Evolutionary conservation across 2,113 vertebrate species (phyloP).

Genomic region (Nothobranchius furzeri): DNA sequence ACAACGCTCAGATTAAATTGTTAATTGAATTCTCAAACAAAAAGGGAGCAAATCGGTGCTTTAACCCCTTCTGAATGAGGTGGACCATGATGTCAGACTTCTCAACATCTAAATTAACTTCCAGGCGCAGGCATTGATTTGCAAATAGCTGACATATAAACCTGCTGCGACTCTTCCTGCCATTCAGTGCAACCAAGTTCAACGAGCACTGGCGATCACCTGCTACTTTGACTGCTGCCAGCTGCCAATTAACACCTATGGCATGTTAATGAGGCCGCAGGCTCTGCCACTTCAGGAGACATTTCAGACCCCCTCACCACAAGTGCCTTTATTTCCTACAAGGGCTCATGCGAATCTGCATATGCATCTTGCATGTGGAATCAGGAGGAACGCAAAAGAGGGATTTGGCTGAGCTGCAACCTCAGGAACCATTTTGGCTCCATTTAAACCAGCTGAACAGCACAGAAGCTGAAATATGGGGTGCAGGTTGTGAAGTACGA

Average conservation of each 20-base stretch:
- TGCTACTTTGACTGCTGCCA: slow-evolving; percentile 71
- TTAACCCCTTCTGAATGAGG: slow-evolving; percentile 67
- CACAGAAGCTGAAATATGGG: slow-evolving; percentile 1
- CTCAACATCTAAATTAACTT: slow-evolving; percentile 75
- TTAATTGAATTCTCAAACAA: slow-evolving; percentile 22
- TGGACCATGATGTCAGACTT: slow-evolving; percentile 74
- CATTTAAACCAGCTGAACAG: slow-evolving; percentile 10
- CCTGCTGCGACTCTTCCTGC: slow-evolving; percentile 59
- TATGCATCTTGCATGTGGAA: slow-evolving; percentile 59
- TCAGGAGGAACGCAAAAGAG: slow-evolving; percentile 38
- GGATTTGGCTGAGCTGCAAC: slow-evolving; percentile 41
- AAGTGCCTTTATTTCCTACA: slow-evolving; percentile 69
- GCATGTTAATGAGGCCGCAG: slow-evolving; percentile 78
- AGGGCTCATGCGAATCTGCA: slow-evolving; percentile 67
- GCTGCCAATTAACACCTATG: slow-evolving; percentile 81
- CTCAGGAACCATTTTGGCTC: slow-evolving; percentile 4
- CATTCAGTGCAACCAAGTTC: slow-evolving; percentile 59
- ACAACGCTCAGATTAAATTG: slow-evolving; percentile 18
- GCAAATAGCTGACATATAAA: slow-evolving; percentile 65
- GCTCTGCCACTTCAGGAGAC: slow-evolving; percentile 76
- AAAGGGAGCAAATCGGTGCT: slow-evolving; percentile 45
- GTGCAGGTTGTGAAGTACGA: not conserved
- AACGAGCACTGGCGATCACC: slow-evolving; percentile 70
- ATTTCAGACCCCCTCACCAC: slow-evolving; percentile 71
- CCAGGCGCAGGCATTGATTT: slow-evolving; percentile 68